phyloP scores from a whole-genome alignment of 1,140 invertebrate genomes.

The Drosophila triauraria region DNA sequence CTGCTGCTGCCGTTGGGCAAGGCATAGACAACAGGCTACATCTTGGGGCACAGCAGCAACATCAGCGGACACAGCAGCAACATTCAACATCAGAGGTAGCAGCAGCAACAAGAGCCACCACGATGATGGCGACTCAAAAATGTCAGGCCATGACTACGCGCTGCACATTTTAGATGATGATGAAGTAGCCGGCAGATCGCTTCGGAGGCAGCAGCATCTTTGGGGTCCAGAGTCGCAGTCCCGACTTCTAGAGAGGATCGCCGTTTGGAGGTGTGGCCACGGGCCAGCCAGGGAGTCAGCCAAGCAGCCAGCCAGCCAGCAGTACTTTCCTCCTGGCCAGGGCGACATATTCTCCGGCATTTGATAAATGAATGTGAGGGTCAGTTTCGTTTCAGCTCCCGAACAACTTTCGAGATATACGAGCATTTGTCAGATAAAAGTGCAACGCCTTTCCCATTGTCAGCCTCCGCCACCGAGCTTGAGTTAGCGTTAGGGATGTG shows the following conservation, averaged over 20 bases:
- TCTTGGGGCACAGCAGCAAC: slow-evolving; percentile 13
- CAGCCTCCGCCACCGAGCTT: slow-evolving; percentile 55
- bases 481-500: slow-evolving; percentile 1
- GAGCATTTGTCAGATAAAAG: slow-evolving; percentile 81
- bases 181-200: slow-evolving; percentile 77
- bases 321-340: slow-evolving; percentile 33
- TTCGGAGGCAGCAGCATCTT: slow-evolving; percentile 10
- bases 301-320: slow-evolving; percentile 1
- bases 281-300: slow-evolving; percentile 1
- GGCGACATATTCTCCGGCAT: slow-evolving; percentile 45
- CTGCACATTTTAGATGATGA: slow-evolving; percentile 76
- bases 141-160: slow-evolving; percentile 77
- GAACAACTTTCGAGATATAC: slow-evolving; percentile 77
- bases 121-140: slow-evolving; percentile 69
- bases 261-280: slow-evolving; percentile 59
- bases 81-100: slow-evolving; percentile 2
- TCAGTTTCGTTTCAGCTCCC: slow-evolving; percentile 63
- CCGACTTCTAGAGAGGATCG: slow-evolving; percentile 20
- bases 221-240: slow-evolving; percentile 4
- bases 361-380: slow-evolving; percentile 82
- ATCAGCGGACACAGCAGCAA: slow-evolving; percentile 29
- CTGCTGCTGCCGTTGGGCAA: slow-evolving; percentile 37
- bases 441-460: slow-evolving; percentile 80
- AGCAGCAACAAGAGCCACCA: background rate
- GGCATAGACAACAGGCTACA: slow-evolving; percentile 39